Base-by-base conservation (phyloP, 2,797 vertebrate species). In the Manis crassicaudata region DNA sequence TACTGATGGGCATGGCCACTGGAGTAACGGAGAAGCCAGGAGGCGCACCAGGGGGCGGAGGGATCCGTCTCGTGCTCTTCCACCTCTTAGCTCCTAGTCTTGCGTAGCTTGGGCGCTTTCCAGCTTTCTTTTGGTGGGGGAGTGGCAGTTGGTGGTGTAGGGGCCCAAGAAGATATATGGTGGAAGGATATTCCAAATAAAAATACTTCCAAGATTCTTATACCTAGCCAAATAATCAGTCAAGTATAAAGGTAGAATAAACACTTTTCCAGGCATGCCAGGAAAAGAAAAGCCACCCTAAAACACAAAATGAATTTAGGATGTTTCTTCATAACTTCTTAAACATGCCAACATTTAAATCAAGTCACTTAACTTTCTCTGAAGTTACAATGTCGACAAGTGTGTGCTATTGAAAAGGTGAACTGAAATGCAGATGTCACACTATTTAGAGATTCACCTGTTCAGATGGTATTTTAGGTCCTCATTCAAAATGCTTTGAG, bases 351-450 rank as follows among this genome's bases (percentile, higher is more conserved):
- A 85, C 25, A 37, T 88, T 86, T 80, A 37, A 60, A 88, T n/a
- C 79, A 96, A 90, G 86, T 85, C 23, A 29, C 8, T 79, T 43
- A 32, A 43, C 14, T 40, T 89, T 52, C 92, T 93, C 80, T 83
- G 73, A 94, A 79, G 35, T 68, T 35, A 27, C n/a, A 60, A 16
- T 35, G 20, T 43, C 11, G 16, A 72, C 29, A 75, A 65, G 79
- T 50, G 5, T 5, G 8, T 52, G 32, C 32, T 40, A 37, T 4
- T 35, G 35, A 37, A 65, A 50, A 73, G 65, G 35, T 65, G 43
- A 72, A 54, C 54, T 81, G 56, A 96, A 92, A 83, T 58, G 52
- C 21, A 92, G 58, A 58, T 20, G n/a, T 87, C 50, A 23, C 27
- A 54, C 35, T 40, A 17, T 23, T 23, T 2, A 21, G 43, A 27